phyloP scores from a whole-genome alignment of 2,797 vertebrate genomes.

The Micromesistius poutassou region DNA sequence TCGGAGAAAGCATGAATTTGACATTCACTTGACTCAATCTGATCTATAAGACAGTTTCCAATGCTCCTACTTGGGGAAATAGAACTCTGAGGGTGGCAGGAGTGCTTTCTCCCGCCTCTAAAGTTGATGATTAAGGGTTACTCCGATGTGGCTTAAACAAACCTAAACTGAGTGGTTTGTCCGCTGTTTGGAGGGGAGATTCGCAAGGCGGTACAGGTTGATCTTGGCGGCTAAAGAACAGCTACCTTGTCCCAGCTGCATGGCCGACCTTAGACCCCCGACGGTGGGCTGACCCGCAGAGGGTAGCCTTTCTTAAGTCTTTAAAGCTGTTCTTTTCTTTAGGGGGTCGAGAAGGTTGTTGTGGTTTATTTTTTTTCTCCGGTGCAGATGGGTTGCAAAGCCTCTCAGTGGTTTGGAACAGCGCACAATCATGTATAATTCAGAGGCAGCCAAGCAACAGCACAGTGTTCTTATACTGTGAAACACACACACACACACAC shows the following conservation, averaged over 20 bases:
- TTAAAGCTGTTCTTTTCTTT: neutral
- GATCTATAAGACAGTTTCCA: neutral
- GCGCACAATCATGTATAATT: neutral
- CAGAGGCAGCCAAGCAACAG: neutral
- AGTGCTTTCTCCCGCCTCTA: too few relatives aligned
- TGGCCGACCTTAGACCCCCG: neutral
- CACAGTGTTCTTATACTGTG: neutral
- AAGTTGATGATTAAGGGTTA: too few relatives aligned
- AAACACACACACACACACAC: neutral
- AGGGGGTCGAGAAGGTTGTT: neutral
- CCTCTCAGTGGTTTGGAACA: slow-evolving; percentile 6
- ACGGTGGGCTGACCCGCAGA: neutral
- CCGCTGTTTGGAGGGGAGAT: neutral
- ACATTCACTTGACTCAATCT: neutral
- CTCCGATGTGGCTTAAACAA: neutral
- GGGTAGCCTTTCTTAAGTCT: neutral
- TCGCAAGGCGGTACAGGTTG: neutral
- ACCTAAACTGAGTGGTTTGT: neutral
- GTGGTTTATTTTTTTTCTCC: neutral
- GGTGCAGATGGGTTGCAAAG: neutral
- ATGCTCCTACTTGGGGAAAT: too few relatives aligned
- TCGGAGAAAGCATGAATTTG: too few relatives aligned
- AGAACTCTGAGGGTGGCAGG: too few relatives aligned
- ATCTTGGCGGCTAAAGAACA: neutral
- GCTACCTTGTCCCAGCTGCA: neutral